These are phyloP conservation scores for Monoplex corrugatus DNA, from an alignment of 2,888 invertebrate species.

Conservation along the genomic window DNA sequence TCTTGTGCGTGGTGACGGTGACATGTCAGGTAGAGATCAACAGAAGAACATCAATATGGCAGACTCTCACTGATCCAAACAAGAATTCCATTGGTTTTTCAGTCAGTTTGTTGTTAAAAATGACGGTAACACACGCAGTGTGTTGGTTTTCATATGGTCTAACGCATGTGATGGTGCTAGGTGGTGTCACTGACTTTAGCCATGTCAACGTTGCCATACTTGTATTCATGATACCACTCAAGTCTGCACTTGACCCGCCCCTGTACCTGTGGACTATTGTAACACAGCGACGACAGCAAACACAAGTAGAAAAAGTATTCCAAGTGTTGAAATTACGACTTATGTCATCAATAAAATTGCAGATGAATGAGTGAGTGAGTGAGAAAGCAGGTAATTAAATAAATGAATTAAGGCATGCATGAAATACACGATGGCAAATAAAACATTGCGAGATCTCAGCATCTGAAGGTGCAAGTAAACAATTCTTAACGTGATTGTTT, in stretches of 20 bases:
- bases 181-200: neutral
- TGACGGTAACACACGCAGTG: neutral
- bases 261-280: neutral
- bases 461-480: too few relatives aligned
- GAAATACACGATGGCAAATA: too few relatives aligned
- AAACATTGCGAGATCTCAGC: too few relatives aligned
- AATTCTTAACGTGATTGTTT: too few relatives aligned
- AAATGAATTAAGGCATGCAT: too few relatives aligned
- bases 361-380: too few relatives aligned
- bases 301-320: neutral
- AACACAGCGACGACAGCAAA: neutral
- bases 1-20: neutral
- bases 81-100: neutral
- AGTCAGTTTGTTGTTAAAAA: neutral
- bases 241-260: neutral
- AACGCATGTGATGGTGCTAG: too few relatives aligned
- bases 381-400: too few relatives aligned
- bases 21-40: neutral
- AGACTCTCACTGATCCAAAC: neutral
- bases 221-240: neutral
- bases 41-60: neutral
- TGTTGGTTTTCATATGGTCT: neutral
- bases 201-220: neutral
- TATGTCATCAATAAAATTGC: too few relatives aligned
- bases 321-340: neutral